Evolutionary conservation across 2,888 invertebrate genomes (phyloP).

Genomic region (Alitta virens): DNA sequence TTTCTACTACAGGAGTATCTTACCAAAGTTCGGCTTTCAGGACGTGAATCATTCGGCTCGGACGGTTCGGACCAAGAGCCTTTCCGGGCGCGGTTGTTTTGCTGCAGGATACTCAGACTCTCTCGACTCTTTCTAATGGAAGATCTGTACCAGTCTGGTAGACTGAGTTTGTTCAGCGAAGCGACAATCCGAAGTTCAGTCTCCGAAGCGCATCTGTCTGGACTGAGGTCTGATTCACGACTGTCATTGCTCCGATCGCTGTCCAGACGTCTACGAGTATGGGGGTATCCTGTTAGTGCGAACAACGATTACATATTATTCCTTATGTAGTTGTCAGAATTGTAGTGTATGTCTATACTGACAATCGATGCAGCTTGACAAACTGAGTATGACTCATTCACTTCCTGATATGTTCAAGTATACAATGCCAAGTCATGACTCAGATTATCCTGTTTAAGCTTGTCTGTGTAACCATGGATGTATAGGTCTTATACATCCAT

Average conservation of each 20-base stretch:
- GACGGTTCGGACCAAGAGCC: not conserved
- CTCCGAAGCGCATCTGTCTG: slow-evolving; percentile 76
- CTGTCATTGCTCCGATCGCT: not conserved
- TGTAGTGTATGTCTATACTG: no score
- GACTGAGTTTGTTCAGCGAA: slow-evolving; percentile 87
- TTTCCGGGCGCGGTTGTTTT: slow-evolving; percentile 9
- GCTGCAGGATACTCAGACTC: slow-evolving; percentile 6
- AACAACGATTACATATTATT: no score
- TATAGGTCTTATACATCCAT: no score
- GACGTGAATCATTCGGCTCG: not conserved
- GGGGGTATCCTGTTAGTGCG: not conserved
- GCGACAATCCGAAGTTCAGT: slow-evolving; percentile 91
- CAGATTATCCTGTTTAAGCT: no score
- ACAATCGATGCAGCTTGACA: no score
- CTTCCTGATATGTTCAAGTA: no score
- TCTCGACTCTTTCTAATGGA: slow-evolving; percentile 29
- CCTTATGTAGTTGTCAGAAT: no score
- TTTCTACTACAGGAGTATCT: no score
- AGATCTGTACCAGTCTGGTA: slow-evolving; percentile 89
- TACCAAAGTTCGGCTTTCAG: not conserved
- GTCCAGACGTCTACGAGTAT: not conserved
- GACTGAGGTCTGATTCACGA: not conserved
- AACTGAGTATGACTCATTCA: no score
- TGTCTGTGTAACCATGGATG: no score
- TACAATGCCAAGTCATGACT: no score